A percentile compares a stretch with the other conserved stretches of the same genome.
Evolutionary conservation across 2,797 vertebrate species (phyloP).

Genomic region (Iguana delicatissima): DNA sequence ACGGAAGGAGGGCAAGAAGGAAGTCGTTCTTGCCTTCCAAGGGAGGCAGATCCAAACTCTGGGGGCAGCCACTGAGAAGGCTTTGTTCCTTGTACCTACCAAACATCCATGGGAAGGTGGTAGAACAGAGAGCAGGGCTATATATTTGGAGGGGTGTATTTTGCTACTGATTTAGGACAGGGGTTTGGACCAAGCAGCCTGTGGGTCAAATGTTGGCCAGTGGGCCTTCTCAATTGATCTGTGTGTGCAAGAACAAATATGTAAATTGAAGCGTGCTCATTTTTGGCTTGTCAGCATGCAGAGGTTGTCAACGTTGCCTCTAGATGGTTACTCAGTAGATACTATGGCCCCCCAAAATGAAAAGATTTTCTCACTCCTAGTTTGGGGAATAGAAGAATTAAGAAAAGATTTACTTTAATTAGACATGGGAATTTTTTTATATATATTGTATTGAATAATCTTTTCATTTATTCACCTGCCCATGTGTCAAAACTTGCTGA

Average conservation of each 20-base stretch:
- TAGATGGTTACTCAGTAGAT: not conserved
- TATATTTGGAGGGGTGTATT: not conserved
- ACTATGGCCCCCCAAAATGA: not conserved
- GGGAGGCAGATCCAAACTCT: too few species aligned
- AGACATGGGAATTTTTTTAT: not conserved
- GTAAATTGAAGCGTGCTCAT: not conserved
- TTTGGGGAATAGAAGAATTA: not conserved
- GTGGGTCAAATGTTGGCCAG: not conserved
- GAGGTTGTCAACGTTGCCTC: not conserved
- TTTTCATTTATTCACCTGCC: not conserved
- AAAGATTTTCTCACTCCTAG: not conserved
- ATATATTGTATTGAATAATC: not conserved
- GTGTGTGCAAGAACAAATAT: not conserved
- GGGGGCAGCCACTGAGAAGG: too few species aligned
- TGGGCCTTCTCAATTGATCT: not conserved
- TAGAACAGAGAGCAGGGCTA: not conserved
- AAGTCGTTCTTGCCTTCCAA: too few species aligned
- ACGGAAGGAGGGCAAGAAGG: too few species aligned
- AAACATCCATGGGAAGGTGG: too few species aligned
- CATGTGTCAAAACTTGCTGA: not conserved
- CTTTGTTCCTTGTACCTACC: too few species aligned
- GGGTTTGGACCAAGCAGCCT: not conserved
- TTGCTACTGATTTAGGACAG: not conserved
- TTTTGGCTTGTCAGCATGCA: not conserved
- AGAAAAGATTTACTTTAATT: not conserved